Conservation (phyloP, 2,113 vertebrate genomes). For the Nannobrachium achirus region DNA sequence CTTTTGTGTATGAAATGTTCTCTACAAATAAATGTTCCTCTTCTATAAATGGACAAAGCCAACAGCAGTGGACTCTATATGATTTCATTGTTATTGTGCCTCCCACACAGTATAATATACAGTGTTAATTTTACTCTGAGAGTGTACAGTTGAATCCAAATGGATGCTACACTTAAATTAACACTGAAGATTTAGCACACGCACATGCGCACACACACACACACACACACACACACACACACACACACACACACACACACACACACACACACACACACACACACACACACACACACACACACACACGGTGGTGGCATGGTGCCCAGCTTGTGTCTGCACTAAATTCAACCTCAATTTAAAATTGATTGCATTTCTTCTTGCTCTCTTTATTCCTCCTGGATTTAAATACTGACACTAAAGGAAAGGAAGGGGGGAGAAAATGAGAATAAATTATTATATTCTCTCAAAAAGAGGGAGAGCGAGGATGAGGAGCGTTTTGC, state of each 20-base stretch:
- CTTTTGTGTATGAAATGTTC: neutral
- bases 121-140: too few relatives aligned
- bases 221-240: constrained; percentile 3
- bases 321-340: neutral
- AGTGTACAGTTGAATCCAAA: too few relatives aligned
- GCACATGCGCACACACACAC: neutral
- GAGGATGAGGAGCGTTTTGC: too few relatives aligned
- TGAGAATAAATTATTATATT: too few relatives aligned
- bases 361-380: too few relatives aligned
- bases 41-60: neutral
- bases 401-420: too few relatives aligned
- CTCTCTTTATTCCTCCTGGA: too few relatives aligned
- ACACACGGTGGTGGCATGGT: neutral
- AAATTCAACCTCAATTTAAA: too few relatives aligned
- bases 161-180: too few relatives aligned
- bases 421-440: too few relatives aligned
- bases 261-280: neutral
- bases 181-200: neutral
- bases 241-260: neutral
- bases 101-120: too few relatives aligned
- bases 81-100: neutral
- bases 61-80: neutral
- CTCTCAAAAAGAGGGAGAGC: too few relatives aligned
- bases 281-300: constrained; percentile 2
- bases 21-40: neutral